phyloP scores from a whole-genome alignment of 2,113 vertebrate species.

The Xiphophorus maculatus region DNA sequence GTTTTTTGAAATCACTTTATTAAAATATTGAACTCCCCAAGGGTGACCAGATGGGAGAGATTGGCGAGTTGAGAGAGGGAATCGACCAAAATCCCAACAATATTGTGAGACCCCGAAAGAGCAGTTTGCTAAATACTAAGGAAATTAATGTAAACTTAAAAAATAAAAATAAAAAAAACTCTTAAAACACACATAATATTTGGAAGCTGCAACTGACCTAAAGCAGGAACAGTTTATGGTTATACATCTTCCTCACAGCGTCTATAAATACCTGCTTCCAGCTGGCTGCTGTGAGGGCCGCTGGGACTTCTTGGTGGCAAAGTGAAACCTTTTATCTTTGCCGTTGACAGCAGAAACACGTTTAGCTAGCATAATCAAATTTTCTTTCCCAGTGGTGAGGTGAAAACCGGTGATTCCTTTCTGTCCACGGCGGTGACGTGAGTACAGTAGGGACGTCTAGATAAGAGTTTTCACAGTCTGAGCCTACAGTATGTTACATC shows the following conservation, averaged over 20 bases:
- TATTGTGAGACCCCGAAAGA: not conserved
- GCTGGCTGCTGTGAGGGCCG: too few species aligned
- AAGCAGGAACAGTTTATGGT: not conserved
- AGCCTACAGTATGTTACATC: not conserved
- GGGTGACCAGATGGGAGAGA: too few species aligned
- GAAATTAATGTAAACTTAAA: not conserved
- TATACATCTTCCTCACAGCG: not conserved
- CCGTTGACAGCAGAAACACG: slow-evolving; percentile 25
- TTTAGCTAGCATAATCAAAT: slow-evolving; percentile 17
- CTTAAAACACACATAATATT: too few species aligned
- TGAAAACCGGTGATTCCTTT: not conserved
- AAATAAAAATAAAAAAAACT: too few species aligned
- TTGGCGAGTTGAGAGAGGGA: too few species aligned
- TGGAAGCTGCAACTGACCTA: not conserved
- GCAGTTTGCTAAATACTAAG: not conserved
- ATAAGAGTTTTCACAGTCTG: not conserved
- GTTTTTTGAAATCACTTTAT: too few species aligned
- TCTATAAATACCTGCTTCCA: not conserved
- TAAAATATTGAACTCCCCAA: too few species aligned
- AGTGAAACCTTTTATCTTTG: slow-evolving; percentile 11
- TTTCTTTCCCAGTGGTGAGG: not conserved
- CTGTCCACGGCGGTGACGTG: not conserved
- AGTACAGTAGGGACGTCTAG: not conserved
- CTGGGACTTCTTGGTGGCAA: not conserved
- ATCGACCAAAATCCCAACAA: too few species aligned